Conservation (phyloP, 2,113 vertebrate genomes). For the Leptodactylus fuscus region DNA sequence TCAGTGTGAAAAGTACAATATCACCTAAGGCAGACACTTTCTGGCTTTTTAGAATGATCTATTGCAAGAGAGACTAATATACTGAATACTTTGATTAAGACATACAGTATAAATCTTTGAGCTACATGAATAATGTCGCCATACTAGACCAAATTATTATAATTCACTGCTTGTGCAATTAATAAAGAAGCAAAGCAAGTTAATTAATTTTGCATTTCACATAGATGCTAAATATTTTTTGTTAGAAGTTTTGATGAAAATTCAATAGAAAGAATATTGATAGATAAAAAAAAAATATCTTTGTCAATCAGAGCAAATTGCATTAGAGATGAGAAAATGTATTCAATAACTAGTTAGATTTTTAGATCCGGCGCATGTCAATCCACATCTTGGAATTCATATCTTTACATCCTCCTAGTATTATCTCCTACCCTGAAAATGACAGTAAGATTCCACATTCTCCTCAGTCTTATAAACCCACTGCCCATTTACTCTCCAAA, state of each 20-base stretch:
- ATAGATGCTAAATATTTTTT: background rate
- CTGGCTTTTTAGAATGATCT: background rate
- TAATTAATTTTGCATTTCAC: background rate
- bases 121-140: background rate
- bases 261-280: too few species aligned
- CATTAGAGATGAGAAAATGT: too few species aligned
- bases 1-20: slow-evolving; percentile 20
- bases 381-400: too few species aligned
- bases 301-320: too few species aligned
- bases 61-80: background rate
- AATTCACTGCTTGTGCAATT: background rate
- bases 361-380: too few species aligned
- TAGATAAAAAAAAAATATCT: too few species aligned
- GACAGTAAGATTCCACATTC: too few species aligned
- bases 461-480: too few species aligned
- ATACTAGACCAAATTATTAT: background rate
- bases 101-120: background rate
- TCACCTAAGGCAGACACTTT: slow-evolving; percentile 24
- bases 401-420: too few species aligned
- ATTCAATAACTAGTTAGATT: too few species aligned
- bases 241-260: background rate
- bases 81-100: background rate
- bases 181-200: background rate
- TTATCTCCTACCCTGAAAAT: too few species aligned
- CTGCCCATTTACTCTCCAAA: too few species aligned